Base-by-base conservation (phyloP, 2,113 vertebrate genomes). In the Oryzias javanicus region DNA sequence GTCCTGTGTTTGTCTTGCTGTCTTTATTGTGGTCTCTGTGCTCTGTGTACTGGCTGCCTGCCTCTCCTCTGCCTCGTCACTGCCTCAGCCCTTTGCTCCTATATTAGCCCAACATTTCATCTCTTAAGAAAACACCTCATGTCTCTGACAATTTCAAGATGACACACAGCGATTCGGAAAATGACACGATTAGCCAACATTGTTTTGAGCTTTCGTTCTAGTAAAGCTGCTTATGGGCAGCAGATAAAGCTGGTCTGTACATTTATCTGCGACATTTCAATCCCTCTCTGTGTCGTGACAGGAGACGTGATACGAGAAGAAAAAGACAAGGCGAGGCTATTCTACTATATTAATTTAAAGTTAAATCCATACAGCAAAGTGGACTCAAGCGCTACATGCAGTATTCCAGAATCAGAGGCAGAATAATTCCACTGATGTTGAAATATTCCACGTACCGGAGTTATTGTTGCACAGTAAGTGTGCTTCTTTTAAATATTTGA, bases 171-270 rank as follows among this genome's bases (percentile, higher is more conserved):
- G 69, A 83, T 78, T 82, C 70, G 54, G 50, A 59, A 86, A 86
- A 83, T 55, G 80, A 64, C 73, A 70, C 60, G 84, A 90, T 88
- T 88, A 85, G 74, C 82, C 59, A 74, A 79, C 74, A 83, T 80
- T 84, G 74, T 84, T 80, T 35, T 79, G 50, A 78, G 81, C 79
- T 75, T 78, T 69, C 57, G 62, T 81, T 76, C 53, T 70, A 83
- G 81, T 67, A 89, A 90, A 91, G 84, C 85, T 77, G 83, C 81
- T 89, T 86, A 78, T 69, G 74, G 82, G 72, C 78, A 69, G 63
- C 77, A 67, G 83, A 86, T 85, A 85, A 89, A 78, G 64, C 83
- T 65, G 66, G 40, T 72, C 57, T 50, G 62, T 79, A 83, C 79
- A 83, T 81, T 83, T 83, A 84, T 87, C 80, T 71, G 72, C 73